phyloP scores from a whole-genome alignment of 92 coral and sea anemone genomes.

The Pocillopora grandis region DNA sequence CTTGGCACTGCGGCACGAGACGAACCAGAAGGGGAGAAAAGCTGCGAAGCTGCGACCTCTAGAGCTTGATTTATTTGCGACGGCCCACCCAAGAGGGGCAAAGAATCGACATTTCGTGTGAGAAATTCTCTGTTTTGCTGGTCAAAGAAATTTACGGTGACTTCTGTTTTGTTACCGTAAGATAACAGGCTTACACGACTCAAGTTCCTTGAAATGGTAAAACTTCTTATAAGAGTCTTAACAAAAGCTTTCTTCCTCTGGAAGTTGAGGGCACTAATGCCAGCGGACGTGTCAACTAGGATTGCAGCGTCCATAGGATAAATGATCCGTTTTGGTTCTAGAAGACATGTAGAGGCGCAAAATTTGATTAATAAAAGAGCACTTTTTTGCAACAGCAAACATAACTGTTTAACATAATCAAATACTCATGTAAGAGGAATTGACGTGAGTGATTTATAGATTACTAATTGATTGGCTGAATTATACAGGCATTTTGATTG shows the following conservation, averaged over 20 bases:
- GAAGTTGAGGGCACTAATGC: conserved; percentile 35
- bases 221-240: conserved; percentile 40
- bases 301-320: conserved; percentile 47
- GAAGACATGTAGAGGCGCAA: background rate
- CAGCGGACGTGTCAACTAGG: conserved; percentile 54
- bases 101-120: conserved; percentile 31
- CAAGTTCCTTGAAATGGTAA: conserved; percentile 41
- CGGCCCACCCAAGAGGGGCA: conserved; percentile 49
- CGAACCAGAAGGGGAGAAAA: conserved; percentile 37
- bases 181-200: conserved; percentile 55
- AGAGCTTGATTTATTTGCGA: conserved; percentile 33
- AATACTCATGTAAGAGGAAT: too few relatives aligned
- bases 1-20: conserved; percentile 14
- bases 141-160: conserved; percentile 48
- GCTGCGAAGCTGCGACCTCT: conserved; percentile 14
- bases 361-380: background rate
- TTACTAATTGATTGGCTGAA: too few relatives aligned
- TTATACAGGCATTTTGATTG: too few relatives aligned
- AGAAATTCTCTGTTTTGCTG: conserved; percentile 34
- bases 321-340: conserved; percentile 32
- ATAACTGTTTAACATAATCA: too few relatives aligned
- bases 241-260: conserved; percentile 42
- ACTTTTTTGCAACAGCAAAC: background rate
- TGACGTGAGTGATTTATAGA: too few relatives aligned
- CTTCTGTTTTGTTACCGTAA: conserved; percentile 43